Percentiles rank a stretch among this genome's conserved stretches.
Evolutionary conservation across 1,140 invertebrate genomes (phyloP).

Genomic region (Polypedilum vanderplanki): DNA sequence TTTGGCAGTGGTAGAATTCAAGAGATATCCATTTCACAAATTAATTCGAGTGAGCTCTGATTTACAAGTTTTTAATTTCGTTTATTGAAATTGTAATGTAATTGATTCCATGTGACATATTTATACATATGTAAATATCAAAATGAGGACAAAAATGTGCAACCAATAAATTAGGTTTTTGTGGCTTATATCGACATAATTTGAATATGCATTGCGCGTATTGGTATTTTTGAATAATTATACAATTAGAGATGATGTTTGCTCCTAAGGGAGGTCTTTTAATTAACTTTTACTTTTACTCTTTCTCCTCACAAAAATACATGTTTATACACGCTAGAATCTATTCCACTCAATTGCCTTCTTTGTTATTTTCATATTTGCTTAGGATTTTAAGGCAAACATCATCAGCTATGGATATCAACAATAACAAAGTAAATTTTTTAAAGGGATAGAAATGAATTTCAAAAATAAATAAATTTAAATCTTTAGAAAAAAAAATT

Average conservation of each 20-base stretch:
- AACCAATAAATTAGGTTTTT: slow-evolving; percentile 10
- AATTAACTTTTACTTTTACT: no score
- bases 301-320: no score
- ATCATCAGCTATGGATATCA: neutral
- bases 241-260: no score
- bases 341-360: no score
- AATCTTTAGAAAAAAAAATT: no score
- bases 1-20: neutral
- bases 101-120: slow-evolving; percentile 15
- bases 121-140: neutral
- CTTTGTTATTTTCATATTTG: neutral
- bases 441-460: no score
- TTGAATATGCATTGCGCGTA: no score
- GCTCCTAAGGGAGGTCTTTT: no score
- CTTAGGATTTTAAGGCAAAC: neutral
- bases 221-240: no score
- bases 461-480: no score
- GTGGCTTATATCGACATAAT: neutral
- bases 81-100: slow-evolving; percentile 17
- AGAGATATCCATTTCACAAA: slow-evolving; percentile 27
- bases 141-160: neutral
- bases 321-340: no score
- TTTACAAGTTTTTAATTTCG: slow-evolving; percentile 28
- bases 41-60: slow-evolving; percentile 26
- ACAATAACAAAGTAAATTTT: neutral